Percentiles rank a stretch among this genome's conserved stretches.
Conservation (phyloP, 1,140 invertebrate species). For the Drosophila subobscura region DNA sequence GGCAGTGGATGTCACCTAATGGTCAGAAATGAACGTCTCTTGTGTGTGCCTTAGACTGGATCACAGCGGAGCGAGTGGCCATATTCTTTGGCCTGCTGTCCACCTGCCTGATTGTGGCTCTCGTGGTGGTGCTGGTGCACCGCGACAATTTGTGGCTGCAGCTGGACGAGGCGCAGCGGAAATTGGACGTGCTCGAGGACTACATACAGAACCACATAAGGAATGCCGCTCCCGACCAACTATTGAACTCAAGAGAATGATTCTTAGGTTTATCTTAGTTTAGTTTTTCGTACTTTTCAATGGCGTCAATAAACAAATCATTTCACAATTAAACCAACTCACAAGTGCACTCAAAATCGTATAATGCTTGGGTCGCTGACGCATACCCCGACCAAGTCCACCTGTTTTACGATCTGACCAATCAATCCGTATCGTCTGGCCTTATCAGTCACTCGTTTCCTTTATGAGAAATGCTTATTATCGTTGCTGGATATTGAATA, state of each 20-base stretch:
- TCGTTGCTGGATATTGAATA: constrained; percentile 49
- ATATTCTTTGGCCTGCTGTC: constrained; percentile 70
- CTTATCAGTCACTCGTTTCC: constrained; percentile 13
- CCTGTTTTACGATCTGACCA: constrained; percentile 29
- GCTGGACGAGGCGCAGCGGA: constrained; percentile 55
- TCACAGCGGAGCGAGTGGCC: constrained; percentile 60
- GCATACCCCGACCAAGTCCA: constrained; percentile 14
- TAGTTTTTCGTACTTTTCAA: too few species aligned
- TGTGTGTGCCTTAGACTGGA: constrained; percentile 37
- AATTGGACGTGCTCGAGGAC: constrained; percentile 70
- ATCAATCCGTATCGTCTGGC: constrained; percentile 13
- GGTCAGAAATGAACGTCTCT: background rate
- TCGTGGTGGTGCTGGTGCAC: constrained; percentile 65
- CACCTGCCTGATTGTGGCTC: constrained; percentile 57
- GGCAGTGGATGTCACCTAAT: background rate
- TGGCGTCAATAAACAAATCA: background rate
- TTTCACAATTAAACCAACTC: background rate
- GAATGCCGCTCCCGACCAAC: background rate
- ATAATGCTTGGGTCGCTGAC: too few species aligned
- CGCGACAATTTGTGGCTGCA: constrained; percentile 55
- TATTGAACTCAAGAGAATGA: background rate
- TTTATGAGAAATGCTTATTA: constrained; percentile 20
- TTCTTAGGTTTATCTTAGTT: too few species aligned
- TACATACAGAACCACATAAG: constrained; percentile 55
- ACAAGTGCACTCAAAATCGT: background rate